Evolutionary conservation across 2,797 vertebrate species (phyloP).

Genomic region (Arrhamphus sclerolepis): DNA sequence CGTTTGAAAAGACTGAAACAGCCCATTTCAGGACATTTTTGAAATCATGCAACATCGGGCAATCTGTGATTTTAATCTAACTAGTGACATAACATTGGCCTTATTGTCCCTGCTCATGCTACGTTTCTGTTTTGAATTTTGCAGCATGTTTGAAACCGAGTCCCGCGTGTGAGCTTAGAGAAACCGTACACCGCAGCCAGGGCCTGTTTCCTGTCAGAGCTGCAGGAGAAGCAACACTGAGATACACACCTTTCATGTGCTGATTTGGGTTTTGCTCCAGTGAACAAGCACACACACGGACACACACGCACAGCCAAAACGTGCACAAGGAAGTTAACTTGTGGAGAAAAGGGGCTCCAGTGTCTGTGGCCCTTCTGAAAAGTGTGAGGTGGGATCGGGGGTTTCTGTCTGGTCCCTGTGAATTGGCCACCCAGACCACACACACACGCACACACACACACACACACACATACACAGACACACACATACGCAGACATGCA

Average conservation of each 20-base stretch:
- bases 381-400: conserved; percentile 56
- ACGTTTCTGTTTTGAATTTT: conserved; percentile 69
- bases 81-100: conserved; percentile 64
- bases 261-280: conserved; percentile 54
- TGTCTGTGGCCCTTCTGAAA: conserved; percentile 57
- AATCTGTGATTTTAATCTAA: conserved; percentile 38
- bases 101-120: conserved; percentile 46
- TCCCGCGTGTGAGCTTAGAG: conserved; percentile 57
- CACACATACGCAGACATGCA: conserved; percentile 41
- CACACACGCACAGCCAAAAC: conserved; percentile 18
- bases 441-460: conserved; percentile 60
- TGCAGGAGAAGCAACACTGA: conserved; percentile 59
- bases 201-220: conserved; percentile 73
- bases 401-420: conserved; percentile 60
- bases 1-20: not conserved
- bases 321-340: conserved; percentile 29
- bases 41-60: conserved; percentile 9
- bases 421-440: conserved; percentile 72
- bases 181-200: conserved; percentile 62
- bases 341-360: conserved; percentile 44
- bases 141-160: conserved; percentile 59
- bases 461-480: conserved; percentile 54
- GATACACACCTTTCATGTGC: conserved; percentile 77
- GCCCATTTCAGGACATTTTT: not conserved
- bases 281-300: conserved; percentile 28